These are phyloP conservation scores for Abrostola tripartita DNA, from an alignment of 2,888 invertebrate species.

Conservation along the genomic window DNA sequence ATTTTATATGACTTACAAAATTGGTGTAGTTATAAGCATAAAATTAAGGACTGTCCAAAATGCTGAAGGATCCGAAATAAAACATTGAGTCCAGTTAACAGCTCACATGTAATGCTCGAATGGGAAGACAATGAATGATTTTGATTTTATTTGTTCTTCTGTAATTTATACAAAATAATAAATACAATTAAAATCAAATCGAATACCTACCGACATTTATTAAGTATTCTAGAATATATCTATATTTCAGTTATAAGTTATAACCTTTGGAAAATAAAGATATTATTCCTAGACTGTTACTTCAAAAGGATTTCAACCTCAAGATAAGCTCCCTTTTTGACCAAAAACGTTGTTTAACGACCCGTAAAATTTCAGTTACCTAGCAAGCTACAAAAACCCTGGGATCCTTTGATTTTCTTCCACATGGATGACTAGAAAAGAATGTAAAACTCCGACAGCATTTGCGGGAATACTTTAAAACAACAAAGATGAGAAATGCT, in stretches of 20 bases:
- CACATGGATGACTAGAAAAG: slow-evolving; percentile 55
- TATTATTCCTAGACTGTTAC: slow-evolving; percentile 25
- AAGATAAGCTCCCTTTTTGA: slow-evolving; percentile 51
- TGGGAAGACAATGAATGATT: too few species aligned
- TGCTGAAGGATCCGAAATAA: too few species aligned
- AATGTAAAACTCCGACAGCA: slow-evolving; percentile 49
- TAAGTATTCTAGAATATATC: background rate
- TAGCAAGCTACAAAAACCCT: slow-evolving; percentile 60
- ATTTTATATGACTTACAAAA: too few species aligned
- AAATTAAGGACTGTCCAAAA: too few species aligned
- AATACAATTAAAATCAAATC: too few species aligned
- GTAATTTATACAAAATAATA: too few species aligned
- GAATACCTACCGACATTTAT: too few species aligned
- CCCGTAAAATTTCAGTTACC: slow-evolving; percentile 64
- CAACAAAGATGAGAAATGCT: slow-evolving; percentile 21
- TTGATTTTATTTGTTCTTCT: too few species aligned
- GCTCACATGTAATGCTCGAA: too few species aligned
- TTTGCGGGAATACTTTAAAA: slow-evolving; percentile 45
- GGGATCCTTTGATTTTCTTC: slow-evolving; percentile 65
- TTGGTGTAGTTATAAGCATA: too few species aligned
- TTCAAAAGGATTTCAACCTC: slow-evolving; percentile 36
- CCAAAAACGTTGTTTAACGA: slow-evolving; percentile 57
- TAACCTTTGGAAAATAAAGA: slow-evolving; percentile 20
- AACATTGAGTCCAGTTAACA: too few species aligned
- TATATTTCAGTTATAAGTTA: background rate